Evolutionary conservation across 2,113 vertebrate genomes (phyloP).

Genomic region (Tragelaphus buxtoni): DNA sequence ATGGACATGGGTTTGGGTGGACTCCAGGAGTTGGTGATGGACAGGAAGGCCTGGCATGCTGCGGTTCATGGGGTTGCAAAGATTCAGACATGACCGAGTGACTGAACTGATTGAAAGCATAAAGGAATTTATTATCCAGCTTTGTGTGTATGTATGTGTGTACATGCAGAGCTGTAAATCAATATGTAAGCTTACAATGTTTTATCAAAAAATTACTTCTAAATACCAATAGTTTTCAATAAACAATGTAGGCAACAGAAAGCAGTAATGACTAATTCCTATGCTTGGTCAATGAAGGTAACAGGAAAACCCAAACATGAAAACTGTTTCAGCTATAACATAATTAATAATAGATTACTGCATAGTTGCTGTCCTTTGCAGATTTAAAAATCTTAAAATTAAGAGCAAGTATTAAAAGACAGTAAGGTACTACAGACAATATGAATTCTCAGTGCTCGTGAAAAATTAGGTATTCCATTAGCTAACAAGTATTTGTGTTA

Average conservation of each 20-base stretch:
- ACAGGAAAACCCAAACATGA: slow-evolving; percentile 45
- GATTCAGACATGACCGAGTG: rapidly evolving
- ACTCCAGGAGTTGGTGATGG: too few relatives aligned
- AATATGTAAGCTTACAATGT: slow-evolving; percentile 12
- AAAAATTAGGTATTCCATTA: not conserved
- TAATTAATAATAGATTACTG: slow-evolving; percentile 60
- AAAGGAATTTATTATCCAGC: not conserved
- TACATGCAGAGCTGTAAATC: not conserved
- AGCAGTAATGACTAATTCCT: slow-evolving; percentile 44
- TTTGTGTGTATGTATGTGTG: not conserved
- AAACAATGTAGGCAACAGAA: slow-evolving; percentile 40
- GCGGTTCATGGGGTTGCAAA: too few relatives aligned
- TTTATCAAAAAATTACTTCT: slow-evolving; percentile 48
- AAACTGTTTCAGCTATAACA: slow-evolving; percentile 44
- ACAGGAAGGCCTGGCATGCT: too few relatives aligned
- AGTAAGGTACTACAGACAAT: not conserved
- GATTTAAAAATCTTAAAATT: slow-evolving; percentile 34
- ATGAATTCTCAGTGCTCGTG: not conserved
- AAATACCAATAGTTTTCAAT: slow-evolving; percentile 54
- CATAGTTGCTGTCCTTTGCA: slow-evolving; percentile 27
- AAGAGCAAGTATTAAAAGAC: slow-evolving; percentile 34
- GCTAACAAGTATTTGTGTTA: not conserved
- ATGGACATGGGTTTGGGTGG: too few relatives aligned
- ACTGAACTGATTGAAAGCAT: not conserved
- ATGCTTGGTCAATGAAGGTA: slow-evolving; percentile 50